Percentiles rank a stretch among this genome's conserved stretches.
phyloP scores from a whole-genome alignment of 1,140 invertebrate genomes.

The Megalopta genalis region DNA sequence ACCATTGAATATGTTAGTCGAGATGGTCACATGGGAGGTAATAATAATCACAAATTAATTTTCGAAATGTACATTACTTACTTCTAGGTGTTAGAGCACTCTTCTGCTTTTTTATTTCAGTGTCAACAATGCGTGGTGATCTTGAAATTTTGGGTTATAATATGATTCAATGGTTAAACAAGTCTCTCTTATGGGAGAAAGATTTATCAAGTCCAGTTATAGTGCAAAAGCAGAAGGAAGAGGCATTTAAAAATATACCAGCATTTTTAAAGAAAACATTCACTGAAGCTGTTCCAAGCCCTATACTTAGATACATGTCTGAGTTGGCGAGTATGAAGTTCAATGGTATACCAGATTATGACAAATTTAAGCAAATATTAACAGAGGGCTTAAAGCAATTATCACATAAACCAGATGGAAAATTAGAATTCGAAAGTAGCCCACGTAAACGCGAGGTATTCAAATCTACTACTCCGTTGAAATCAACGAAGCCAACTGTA shows the following conservation, averaged over 20 bases:
- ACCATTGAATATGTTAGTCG: conserved; percentile 96
- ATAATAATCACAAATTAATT: conserved; percentile 21
- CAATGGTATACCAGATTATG: conserved; percentile 73
- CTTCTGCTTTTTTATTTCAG: conserved; percentile 78
- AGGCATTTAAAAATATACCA: conserved; percentile 84
- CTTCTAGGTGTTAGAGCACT: conserved; percentile 4
- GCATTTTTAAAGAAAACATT: conserved; percentile 84
- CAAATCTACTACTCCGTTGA: conserved; percentile 52
- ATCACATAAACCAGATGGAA: conserved; percentile 68
- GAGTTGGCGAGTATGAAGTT: conserved; percentile 68
- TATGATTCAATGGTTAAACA: conserved; percentile 93
- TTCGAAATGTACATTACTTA: background rate
- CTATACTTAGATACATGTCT: conserved; percentile 69
- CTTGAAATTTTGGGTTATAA: conserved; percentile 96
- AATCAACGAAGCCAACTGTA: conserved; percentile 30
- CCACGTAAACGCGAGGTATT: background rate
- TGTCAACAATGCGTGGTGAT: conserved; percentile 92
- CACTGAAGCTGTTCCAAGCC: conserved; percentile 77
- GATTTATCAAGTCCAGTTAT: conserved; percentile 83
- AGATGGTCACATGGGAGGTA: conserved; percentile 92
- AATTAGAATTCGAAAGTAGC: conserved; percentile 68
- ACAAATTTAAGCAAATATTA: conserved; percentile 72
- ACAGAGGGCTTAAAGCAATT: conserved; percentile 69
- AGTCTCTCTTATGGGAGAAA: conserved; percentile 91
- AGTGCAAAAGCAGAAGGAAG: conserved; percentile 88